Evolutionary conservation across 2,797 vertebrate genomes (phyloP).

Genomic region (Staurois parvus): DNA sequence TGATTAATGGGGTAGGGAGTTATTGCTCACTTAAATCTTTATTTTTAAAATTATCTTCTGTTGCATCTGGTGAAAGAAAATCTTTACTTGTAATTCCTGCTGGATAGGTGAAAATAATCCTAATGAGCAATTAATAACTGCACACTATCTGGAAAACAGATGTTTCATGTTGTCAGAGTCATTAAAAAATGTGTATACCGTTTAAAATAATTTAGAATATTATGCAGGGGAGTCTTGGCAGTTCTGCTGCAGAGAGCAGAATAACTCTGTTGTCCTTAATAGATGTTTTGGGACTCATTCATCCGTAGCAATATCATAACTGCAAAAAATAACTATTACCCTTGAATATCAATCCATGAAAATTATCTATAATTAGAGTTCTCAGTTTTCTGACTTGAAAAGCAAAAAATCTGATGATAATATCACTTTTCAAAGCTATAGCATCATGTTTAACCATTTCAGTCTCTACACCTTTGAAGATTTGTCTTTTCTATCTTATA

Average conservation of each 20-base stretch:
- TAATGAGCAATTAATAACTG: conserved; percentile 47
- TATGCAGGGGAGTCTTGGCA: conserved; percentile 9
- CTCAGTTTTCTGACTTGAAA: neutral
- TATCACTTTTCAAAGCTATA: neutral
- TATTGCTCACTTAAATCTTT: conserved; percentile 17
- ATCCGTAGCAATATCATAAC: conserved; percentile 3
- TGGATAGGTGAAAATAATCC: conserved; percentile 34
- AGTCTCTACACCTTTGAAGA: neutral
- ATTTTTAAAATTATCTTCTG: conserved; percentile 17
- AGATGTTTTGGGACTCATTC: conserved; percentile 21
- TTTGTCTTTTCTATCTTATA: too few relatives aligned
- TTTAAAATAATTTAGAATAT: conserved; percentile 38
- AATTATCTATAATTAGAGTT: neutral
- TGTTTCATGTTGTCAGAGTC: conserved; percentile 44
- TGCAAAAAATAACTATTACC: conserved; percentile 29
- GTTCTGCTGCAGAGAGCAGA: neutral
- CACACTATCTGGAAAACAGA: conserved; percentile 35
- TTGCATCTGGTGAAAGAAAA: conserved; percentile 26
- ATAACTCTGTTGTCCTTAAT: conserved; percentile 6
- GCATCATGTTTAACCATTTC: neutral
- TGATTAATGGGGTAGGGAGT: conserved; percentile 44
- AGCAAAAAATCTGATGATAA: neutral
- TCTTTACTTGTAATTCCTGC: conserved; percentile 25
- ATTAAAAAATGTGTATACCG: conserved; percentile 46
- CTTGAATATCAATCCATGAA: conserved; percentile 20